Evolutionary conservation across 2,797 vertebrate species (phyloP).

Genomic region (Loris lydekkerianus): DNA sequence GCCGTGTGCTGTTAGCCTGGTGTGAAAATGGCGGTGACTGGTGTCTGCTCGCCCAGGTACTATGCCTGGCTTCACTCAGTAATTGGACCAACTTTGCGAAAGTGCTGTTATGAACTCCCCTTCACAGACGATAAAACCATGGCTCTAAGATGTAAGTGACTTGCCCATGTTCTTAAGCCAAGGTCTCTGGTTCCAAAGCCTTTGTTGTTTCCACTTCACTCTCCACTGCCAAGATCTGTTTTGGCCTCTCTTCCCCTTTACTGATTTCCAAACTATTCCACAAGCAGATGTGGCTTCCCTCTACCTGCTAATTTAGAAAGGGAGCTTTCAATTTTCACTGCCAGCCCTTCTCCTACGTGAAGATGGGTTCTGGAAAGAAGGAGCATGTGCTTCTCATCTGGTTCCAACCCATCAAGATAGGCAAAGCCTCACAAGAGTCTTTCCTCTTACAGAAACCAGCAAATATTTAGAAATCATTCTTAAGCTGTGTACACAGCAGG

Average conservation of each 20-base stretch:
- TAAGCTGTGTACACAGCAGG: slow-evolving; percentile 11
- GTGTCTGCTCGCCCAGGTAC: not conserved
- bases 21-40: not conserved
- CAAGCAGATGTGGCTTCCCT: not conserved
- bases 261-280: not conserved
- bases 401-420: not conserved
- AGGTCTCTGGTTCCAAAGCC: not conserved
- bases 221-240: not conserved
- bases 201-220: not conserved
- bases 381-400: not conserved
- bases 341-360: not conserved
- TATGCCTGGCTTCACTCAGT: not conserved
- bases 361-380: not conserved
- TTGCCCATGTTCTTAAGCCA: not conserved
- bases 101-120: not conserved
- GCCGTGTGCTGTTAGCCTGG: not conserved
- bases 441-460: not conserved
- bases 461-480: slow-evolving; percentile 61
- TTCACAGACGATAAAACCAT: not conserved
- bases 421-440: not conserved
- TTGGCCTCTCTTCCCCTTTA: not conserved
- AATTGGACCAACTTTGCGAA: not conserved
- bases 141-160: not conserved
- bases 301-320: not conserved
- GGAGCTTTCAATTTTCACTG: not conserved